phyloP scores from a whole-genome alignment of 2,888 invertebrate species.

The Toxonevra muliebris region DNA sequence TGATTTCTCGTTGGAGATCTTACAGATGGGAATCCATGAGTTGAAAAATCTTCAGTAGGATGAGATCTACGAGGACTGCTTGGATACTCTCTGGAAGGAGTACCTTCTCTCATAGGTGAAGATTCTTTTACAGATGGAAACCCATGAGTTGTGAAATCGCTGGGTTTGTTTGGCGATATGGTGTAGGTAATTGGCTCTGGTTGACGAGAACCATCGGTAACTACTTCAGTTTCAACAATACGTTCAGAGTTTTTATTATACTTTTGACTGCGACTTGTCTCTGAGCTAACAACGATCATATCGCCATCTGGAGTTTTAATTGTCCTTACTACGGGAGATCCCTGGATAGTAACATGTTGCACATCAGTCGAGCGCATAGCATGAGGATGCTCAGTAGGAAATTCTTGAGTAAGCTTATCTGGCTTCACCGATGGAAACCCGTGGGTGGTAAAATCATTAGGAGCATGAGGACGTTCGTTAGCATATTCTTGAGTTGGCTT shows the following conservation, averaged over 20 bases:
- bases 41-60: slow-evolving; percentile 14
- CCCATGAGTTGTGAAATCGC: slow-evolving; percentile 31
- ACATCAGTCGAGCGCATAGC: slow-evolving; percentile 20
- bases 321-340: slow-evolving; percentile 3
- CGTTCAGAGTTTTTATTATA: slow-evolving; percentile 50
- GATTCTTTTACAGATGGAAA: slow-evolving; percentile 24
- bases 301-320: slow-evolving; percentile 42
- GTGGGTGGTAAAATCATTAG: slow-evolving; percentile 50
- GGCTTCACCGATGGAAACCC: slow-evolving; percentile 54
- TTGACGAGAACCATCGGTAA: slow-evolving; percentile 32
- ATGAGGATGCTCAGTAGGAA: slow-evolving; percentile 47
- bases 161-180: slow-evolving; percentile 18
- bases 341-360: slow-evolving; percentile 20
- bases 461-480: slow-evolving; percentile 45
- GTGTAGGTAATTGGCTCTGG: background rate
- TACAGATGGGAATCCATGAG: slow-evolving; percentile 15
- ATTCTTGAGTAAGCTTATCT: slow-evolving; percentile 54
- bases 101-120: background rate
- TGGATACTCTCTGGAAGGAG: slow-evolving; percentile 4
- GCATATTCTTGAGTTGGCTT: slow-evolving; percentile 54
- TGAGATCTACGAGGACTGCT: slow-evolving; percentile 1
- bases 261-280: slow-evolving; percentile 52
- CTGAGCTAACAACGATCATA: slow-evolving; percentile 52
- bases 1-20: slow-evolving; percentile 3
- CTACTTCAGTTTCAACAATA: slow-evolving; percentile 50